Base-by-base conservation (phyloP, 2,113 vertebrate species). In the Callopanchax toddi region DNA sequence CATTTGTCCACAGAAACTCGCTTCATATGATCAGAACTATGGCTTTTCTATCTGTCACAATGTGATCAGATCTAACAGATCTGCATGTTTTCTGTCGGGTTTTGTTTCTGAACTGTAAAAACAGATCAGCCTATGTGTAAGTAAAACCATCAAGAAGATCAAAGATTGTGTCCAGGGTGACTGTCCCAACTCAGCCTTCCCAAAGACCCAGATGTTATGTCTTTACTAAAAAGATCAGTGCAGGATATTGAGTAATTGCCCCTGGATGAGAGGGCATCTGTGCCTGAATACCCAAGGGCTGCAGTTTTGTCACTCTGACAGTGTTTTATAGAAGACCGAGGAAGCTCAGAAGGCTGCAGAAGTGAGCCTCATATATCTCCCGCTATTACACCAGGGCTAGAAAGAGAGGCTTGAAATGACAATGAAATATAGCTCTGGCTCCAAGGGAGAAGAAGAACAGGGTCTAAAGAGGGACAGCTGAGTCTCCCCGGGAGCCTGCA, bases 241-340 rank as follows among this genome's bases (percentile, higher is more conserved):
- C 71, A 75, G 84, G 85, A 85, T 88, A 69, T 71, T 87, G 87
- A 91, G 83, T 61, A 67, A 90, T 81, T 34, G 79, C 86, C 73
- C 58, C 25, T 40, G 74, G 81, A 86, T 55, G 67, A 74, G 59
- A 51, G 72, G 67, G 77, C 71, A 87, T 85, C 86, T 87, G 86
- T 83, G 84, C 82, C 79, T 34, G 22, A 76, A 86, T 72, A 87
- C 82, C 88, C 85, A 81, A 48, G 78, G 81, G 88, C 86, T 67
- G 67, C 86, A 78, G 83, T 90, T 91, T 87, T 91, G 87, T 91
- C 89, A 91, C 85, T 79, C 74, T 91, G 90, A 91, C 89, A 91
- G 79, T 84, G 79, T 82, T 89, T 89, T 89, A 87, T 88, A 87
- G 89, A 86, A 85, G 78, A 79, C 83, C 61, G 75, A 83, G 85